These are phyloP conservation scores for Echeneis naucrates DNA, from an alignment of 2,797 vertebrate genomes.

Conservation along the genomic window DNA sequence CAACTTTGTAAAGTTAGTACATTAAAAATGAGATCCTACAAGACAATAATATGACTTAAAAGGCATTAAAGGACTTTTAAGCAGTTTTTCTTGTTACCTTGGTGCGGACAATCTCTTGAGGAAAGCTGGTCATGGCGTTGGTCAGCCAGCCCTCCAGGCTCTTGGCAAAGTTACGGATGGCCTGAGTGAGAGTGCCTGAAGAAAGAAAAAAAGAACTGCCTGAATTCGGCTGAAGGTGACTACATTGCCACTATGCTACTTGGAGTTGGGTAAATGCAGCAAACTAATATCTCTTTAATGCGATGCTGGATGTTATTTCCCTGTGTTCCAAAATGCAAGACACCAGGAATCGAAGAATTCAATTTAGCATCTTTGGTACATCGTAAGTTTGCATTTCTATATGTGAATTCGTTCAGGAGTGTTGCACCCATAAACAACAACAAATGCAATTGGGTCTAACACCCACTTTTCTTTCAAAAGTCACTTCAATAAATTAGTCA, in stretches of 20 bases:
- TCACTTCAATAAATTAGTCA: too few relatives aligned
- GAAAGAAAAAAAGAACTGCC: constrained; percentile 11
- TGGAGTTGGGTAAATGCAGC: not conserved
- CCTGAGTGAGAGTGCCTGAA: constrained; percentile 96
- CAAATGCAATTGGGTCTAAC: too few relatives aligned
- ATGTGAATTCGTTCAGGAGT: too few relatives aligned
- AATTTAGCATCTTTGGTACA: not conserved
- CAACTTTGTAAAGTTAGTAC: not conserved
- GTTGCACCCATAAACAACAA: too few relatives aligned
- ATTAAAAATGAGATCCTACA: not conserved
- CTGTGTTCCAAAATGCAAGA: not conserved
- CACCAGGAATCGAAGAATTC: not conserved
- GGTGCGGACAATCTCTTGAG: constrained; percentile 92
- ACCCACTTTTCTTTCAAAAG: too few relatives aligned
- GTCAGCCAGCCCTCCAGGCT: constrained; percentile 97
- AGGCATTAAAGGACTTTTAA: not conserved
- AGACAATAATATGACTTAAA: too few relatives aligned
- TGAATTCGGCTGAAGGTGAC: constrained; percentile 32
- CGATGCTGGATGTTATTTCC: not conserved
- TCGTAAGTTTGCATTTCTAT: too few relatives aligned
- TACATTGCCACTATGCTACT: not conserved
- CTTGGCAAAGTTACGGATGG: constrained; percentile 98
- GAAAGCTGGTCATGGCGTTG: constrained; percentile 94
- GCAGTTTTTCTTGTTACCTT: constrained; percentile 85
- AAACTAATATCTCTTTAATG: not conserved